Percentiles rank a stretch among this genome's conserved stretches.
These are phyloP conservation scores for Drosophila quadrilineata DNA, from an alignment of 1,140 invertebrate genomes.

Conservation along the genomic window DNA sequence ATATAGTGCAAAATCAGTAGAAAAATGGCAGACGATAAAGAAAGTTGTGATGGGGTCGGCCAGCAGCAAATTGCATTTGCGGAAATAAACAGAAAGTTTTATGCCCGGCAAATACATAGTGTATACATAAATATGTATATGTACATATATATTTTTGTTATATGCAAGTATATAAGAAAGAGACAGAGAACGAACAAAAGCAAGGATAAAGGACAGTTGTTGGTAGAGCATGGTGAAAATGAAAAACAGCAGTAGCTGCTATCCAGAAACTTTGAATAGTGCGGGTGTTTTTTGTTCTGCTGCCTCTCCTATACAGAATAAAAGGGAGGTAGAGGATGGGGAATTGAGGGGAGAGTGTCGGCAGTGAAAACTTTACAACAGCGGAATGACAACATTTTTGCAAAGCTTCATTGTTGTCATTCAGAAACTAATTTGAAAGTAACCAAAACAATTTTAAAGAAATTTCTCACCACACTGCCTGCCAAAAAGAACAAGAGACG, in stretches of 20 bases:
- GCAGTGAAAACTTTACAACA: constrained; percentile 67
- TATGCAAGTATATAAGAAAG: constrained; percentile 3
- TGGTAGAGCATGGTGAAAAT: constrained; percentile 54
- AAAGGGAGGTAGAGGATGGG: background rate
- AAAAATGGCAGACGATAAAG: constrained; percentile 77
- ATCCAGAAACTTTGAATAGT: constrained; percentile 66
- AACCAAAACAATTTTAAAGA: constrained; percentile 81
- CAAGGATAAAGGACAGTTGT: constrained; percentile 58
- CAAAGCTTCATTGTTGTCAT: constrained; percentile 81
- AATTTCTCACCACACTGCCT: constrained; percentile 72
- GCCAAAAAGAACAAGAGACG: constrained; percentile 17
- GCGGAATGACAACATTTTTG: constrained; percentile 81
- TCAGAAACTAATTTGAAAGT: constrained; percentile 81
- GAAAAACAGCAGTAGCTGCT: constrained; percentile 52
- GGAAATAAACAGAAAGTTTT: constrained; percentile 79
- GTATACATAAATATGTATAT: constrained; percentile 22
- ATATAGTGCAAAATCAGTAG: constrained; percentile 78
- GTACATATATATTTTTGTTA: constrained; percentile 12
- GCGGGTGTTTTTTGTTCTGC: constrained; percentile 32
- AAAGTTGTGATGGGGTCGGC: constrained; percentile 46
- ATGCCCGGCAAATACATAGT: constrained; percentile 47
- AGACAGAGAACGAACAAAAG: constrained; percentile 38
- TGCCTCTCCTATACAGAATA: background rate
- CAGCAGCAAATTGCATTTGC: constrained; percentile 74
- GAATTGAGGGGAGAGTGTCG: background rate